These are phyloP conservation scores for Acipenser transmontanus DNA, from an alignment of 2,797 vertebrate species.

Conservation along the genomic window DNA sequence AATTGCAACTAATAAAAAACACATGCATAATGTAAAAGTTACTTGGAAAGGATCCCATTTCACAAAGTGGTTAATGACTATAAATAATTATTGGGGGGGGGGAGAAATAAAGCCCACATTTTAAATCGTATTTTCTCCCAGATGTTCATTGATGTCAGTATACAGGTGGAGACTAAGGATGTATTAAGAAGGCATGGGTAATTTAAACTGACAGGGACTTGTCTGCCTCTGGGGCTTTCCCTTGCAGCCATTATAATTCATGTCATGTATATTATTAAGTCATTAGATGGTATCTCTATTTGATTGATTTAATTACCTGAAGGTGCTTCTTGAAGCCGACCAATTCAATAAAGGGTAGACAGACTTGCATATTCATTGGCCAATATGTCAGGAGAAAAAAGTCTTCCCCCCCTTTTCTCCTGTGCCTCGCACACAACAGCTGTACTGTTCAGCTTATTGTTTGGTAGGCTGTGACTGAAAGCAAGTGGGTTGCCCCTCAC, in stretches of 20 bases:
- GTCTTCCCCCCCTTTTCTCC: slow-evolving; percentile 28
- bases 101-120: too few species aligned
- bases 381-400: slow-evolving; percentile 28
- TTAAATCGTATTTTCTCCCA: slow-evolving; percentile 1
- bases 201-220: too few species aligned
- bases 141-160: slow-evolving; percentile 26
- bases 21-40: too few species aligned
- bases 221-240: slow-evolving; percentile 2
- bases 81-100: too few species aligned
- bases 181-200: slow-evolving; percentile 10
- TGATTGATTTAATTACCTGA: slow-evolving; percentile 55
- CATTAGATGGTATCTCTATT: slow-evolving; percentile 57
- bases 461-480: slow-evolving; percentile 40
- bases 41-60: too few species aligned
- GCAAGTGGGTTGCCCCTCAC: slow-evolving; percentile 33
- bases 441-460: slow-evolving; percentile 49
- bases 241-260: slow-evolving; percentile 34
- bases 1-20: too few species aligned
- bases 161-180: slow-evolving; percentile 29
- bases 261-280: slow-evolving; percentile 56
- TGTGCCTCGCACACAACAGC: slow-evolving; percentile 51
- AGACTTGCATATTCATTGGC: slow-evolving; percentile 51
- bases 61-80: too few species aligned
- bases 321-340: slow-evolving; percentile 39
- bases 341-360: slow-evolving; percentile 34